Base-by-base conservation (phyloP, 2,888 invertebrate species). In the Amaurobius ferox region DNA sequence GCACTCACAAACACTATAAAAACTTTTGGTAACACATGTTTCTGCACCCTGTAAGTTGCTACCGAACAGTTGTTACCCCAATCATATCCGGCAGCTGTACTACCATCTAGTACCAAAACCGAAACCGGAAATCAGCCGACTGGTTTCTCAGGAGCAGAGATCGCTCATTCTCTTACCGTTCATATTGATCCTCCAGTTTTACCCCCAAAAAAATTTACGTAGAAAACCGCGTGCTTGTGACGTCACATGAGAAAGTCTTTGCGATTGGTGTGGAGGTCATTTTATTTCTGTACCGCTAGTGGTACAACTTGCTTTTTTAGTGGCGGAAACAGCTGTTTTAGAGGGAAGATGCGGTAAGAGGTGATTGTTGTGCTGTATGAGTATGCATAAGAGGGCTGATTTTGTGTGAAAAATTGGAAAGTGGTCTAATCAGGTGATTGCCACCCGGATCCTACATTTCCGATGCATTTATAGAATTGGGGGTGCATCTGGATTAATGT, bases 231-330 rank as follows among this genome's bases (percentile, higher is more conserved):
- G 71, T 71, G 28, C 66, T 72, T 85, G 83, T 85, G 83, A 85
- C 83, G 83, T 85, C 83, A 85, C 72, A 77, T 85, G 83, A 77
- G 83, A 85, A 85, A 78, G 83, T 78, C 83, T 85, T 85, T 77
- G 66, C 28, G 23, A 7, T 74, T 23, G 68, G 74, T 62, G 62
- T 74, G 40, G 66, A 76, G 76, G 81, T 76, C 76, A 68, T 76
- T 70, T 74, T 35, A 16, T 16, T 28, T 29, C 28, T 26, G 61
- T 29, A 70, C 62, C 35, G 67, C 68, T 64, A 55, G 61, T 67
- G 48, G 32, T 66, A 28, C 66, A 13, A 66, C 19, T 55, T 19
- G 32, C 9, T 74, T 70, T 77, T 85, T 35, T 32, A 67, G 39
- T 48, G 71, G 64, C 77, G 83, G 83, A 85, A 85, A 72, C 83